Evolutionary conservation across 2,888 invertebrate species (phyloP), one percentile per base, ranked within the genome.

Genomic region (Drosophila falleni): DNA sequence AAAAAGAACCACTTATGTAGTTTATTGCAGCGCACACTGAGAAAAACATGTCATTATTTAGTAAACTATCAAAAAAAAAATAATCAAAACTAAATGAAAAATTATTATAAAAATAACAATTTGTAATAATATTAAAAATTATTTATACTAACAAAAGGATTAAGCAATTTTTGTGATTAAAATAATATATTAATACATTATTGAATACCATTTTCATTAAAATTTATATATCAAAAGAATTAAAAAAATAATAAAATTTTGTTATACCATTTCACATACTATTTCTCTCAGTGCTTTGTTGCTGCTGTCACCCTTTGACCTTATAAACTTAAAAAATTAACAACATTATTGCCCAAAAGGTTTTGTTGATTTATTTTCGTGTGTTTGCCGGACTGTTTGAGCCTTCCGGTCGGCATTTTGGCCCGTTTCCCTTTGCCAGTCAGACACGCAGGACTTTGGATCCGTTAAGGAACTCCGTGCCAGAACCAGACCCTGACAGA

Each of bases 301-400:
- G 31, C 42, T n/a, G 9, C 41, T 44, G 42, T 13, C 53, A 58
- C 46, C 71, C 76, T 66, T 73, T 76, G 80, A 65, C 71, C 80
- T 81, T 84, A 89, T 79, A 77, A 73, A 71, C 77, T 89, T 87
- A 79, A 86, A 87, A 89, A 89, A 86, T 89, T 81, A 89, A 86
- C 87, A 89, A 87, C 85, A 81, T 86, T 86, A 89, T 87, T 78
- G 66, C 67, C 64, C 63, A 84, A 86, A 81, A 89, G 89, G 69
- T 74, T 72, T 80, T 74, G 71, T 85, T 78, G 74, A 74, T 81
- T 78, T 78, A 69, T 72, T 66, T 69, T 59, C 53, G 63, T 76
- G 55, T 72, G 69, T 49, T 75, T 67, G 64, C 72, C 58, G 55
- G 31, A 67, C 78, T 67, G 42, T 49, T 71, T 46, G 62, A 71